phyloP scores from a whole-genome alignment of 2,888 invertebrate species.

The Sclerodermus sp. region DNA sequence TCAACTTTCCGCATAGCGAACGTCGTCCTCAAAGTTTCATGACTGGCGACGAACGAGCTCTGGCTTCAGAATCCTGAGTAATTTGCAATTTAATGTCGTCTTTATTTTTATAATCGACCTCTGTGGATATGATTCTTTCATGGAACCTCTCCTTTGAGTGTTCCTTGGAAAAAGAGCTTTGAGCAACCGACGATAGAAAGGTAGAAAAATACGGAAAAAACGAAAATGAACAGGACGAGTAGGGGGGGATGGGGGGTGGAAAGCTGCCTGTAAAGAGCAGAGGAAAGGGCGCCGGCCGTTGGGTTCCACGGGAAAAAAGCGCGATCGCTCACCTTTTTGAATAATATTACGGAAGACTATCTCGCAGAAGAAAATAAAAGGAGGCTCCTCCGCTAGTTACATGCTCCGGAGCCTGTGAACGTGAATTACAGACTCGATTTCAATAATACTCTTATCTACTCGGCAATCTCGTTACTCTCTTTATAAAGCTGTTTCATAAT shows the following conservation, averaged over 20 bases:
- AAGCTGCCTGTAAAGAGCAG: too few species aligned
- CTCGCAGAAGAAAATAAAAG: too few species aligned
- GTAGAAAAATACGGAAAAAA: neutral
- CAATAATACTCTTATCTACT: too few species aligned
- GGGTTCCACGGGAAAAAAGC: neutral
- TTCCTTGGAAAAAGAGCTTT: slow-evolving; percentile 14
- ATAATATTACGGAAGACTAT: slow-evolving; percentile 9
- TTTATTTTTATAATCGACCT: slow-evolving; percentile 35
- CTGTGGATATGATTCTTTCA: slow-evolving; percentile 35
- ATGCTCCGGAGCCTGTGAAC: too few species aligned
- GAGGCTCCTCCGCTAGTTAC: too few species aligned
- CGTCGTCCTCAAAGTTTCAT: slow-evolving; percentile 2
- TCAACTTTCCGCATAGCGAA: slow-evolving; percentile 3
- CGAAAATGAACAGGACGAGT: neutral
- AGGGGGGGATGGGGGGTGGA: too few species aligned
- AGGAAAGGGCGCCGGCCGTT: neutral
- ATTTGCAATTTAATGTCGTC: slow-evolving; percentile 32
- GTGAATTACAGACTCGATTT: too few species aligned
- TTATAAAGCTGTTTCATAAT: too few species aligned
- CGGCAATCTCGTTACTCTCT: too few species aligned
- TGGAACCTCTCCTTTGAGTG: slow-evolving; percentile 18
- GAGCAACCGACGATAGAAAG: neutral
- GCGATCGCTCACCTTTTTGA: slow-evolving; percentile 8
- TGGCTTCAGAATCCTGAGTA: slow-evolving; percentile 25
- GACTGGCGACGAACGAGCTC: slow-evolving; percentile 5